These are phyloP conservation scores for Melikaiella ostensackeni DNA, from an alignment of 2,888 invertebrate species.

Conservation along the genomic window DNA sequence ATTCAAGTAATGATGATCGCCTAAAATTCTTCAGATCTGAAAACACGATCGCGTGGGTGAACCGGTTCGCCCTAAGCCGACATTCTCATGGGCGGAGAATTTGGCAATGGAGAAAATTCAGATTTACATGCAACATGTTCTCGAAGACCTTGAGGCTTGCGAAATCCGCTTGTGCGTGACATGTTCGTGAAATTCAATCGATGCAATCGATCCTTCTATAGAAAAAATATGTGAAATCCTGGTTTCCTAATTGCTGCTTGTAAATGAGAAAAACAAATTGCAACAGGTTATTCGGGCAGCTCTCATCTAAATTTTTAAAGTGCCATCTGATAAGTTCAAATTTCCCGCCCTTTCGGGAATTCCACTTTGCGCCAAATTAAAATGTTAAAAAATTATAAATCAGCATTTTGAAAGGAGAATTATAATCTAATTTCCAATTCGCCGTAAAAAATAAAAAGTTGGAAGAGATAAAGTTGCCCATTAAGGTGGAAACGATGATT, in stretches of 20 bases:
- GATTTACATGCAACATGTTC: neutral
- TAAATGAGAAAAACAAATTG: neutral
- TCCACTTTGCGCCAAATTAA: neutral
- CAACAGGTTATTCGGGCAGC: neutral
- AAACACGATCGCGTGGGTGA: conserved; percentile 2
- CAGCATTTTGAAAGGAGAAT: too few relatives aligned
- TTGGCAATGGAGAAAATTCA: neutral
- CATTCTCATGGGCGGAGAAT: conserved; percentile 9
- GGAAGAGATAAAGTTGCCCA: neutral
- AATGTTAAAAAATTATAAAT: neutral
- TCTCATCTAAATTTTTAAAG: neutral
- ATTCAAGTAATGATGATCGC: neutral
- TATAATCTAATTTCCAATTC: neutral
- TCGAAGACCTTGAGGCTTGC: neutral
- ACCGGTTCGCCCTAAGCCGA: neutral
- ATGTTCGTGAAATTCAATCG: neutral
- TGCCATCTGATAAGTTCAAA: neutral
- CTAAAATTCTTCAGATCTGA: neutral
- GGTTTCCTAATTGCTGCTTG: neutral
- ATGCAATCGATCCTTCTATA: neutral
- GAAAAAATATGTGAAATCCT: neutral
- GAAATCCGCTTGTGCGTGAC: neutral
- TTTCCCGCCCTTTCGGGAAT: neutral
- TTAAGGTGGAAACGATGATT: neutral
- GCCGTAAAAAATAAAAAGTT: neutral